Base-by-base conservation (phyloP, 2,797 vertebrate genomes). In the Acipenser transmontanus region DNA sequence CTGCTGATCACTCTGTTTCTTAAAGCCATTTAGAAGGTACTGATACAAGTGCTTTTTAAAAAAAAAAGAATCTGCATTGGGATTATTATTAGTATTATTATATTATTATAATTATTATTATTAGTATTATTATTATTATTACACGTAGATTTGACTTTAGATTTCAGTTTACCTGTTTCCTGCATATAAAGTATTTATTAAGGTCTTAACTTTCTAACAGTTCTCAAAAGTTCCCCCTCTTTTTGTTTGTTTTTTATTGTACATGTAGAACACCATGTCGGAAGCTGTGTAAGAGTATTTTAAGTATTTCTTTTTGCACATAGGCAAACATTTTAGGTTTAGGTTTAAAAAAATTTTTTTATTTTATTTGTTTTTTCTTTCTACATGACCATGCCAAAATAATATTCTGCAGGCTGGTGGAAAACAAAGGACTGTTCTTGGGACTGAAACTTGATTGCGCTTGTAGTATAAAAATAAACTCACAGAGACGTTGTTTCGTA, bases 381-480 rank as follows among this genome's bases (percentile, higher is more conserved):
- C 81, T 88, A 80, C 88, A 87, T 91, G 91, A 94, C 92, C 89
- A 92, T 84, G 91, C 91, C 91, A 91, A 91, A 92, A 92, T 89
- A 88, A 91, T 88, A 89, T 93, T 93, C 85, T 87, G 86, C 86
- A 88, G 91, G 93, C 93, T 95, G 93, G 92, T 86, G 80, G 87
- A 91, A 89, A 91, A 93, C 93, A 93, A 90, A 92, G 87, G 89
- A 95, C 93, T 95, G 89, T 93, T 93, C 90, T 91, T 88, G 82
- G 89, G 92, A 94, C 87, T 95, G 92, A 97, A 97, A 97, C 93
- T 96, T 97, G 96, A 98, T 95, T 95, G 93, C 92, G 89, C 92
- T 96, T 90, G 84, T 93, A 91, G 84, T 89, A 89, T 80, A 81
- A 86, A 84, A 83, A 70, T 70, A 71, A 63, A 69, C 92, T 92